Evolutionary conservation across 2,888 invertebrate species (phyloP).

Genomic region (Melolontha melolontha): DNA sequence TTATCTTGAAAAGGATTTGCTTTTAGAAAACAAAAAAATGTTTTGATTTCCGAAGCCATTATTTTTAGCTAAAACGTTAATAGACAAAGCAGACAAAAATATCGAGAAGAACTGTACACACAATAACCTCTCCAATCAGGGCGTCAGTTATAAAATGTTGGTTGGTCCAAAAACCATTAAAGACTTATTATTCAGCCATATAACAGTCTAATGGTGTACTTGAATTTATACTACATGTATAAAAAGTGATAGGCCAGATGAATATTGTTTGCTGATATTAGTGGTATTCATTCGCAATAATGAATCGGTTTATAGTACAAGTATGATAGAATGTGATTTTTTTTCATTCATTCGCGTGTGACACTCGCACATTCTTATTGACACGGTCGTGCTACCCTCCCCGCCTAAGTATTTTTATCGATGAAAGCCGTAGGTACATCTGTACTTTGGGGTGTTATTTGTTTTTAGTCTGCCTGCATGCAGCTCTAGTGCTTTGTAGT

Average conservation of each 20-base stretch:
- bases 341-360: not conserved
- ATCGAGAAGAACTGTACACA: constrained; percentile 16
- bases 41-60: constrained; percentile 4
- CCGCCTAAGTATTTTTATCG: constrained; percentile 53
- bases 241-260: constrained; percentile 54
- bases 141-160: constrained; percentile 53
- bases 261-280: constrained; percentile 63
- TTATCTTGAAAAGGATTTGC: constrained; percentile 24
- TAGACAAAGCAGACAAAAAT: constrained; percentile 16
- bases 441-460: constrained; percentile 54
- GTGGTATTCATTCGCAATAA: constrained; percentile 56
- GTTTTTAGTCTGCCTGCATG: constrained; percentile 51
- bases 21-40: constrained; percentile 1
- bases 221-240: constrained; percentile 55
- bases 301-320: constrained; percentile 8
- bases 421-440: constrained; percentile 51
- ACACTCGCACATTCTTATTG: constrained; percentile 48
- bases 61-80: constrained; percentile 6
- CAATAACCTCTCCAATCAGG: constrained; percentile 49
- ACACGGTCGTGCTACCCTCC: constrained; percentile 47
- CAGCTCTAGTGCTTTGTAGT: constrained; percentile 40
- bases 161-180: constrained; percentile 57
- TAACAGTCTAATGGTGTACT: constrained; percentile 54
- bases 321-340: constrained; percentile 30
- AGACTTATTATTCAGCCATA: constrained; percentile 55